Percentiles rank a stretch among this genome's conserved stretches.
These are phyloP conservation scores for Caloenas nicobarica DNA, from an alignment of 2,113 vertebrate species.

Conservation along the genomic window DNA sequence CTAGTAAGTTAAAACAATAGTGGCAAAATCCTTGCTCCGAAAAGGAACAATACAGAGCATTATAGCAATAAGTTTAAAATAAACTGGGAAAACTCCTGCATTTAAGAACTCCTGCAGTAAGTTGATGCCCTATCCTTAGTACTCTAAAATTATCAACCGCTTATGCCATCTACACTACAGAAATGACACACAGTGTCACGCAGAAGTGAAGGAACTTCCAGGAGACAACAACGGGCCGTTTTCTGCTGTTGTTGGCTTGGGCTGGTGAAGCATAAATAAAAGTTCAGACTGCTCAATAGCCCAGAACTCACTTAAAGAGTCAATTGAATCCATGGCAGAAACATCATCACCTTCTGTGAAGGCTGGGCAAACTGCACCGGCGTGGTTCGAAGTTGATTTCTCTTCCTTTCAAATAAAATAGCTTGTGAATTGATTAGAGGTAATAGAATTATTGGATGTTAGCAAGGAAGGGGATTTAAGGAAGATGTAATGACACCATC, in stretches of 20 bases:
- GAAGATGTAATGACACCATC: constrained; percentile 68
- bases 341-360: background rate
- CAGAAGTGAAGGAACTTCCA: background rate
- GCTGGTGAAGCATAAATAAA: background rate
- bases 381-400: background rate
- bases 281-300: background rate
- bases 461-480: constrained; percentile 64
- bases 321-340: constrained; percentile 38
- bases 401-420: constrained; percentile 59
- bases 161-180: background rate
- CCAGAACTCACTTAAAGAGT: constrained; percentile 19
- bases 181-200: background rate
- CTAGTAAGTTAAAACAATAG: background rate
- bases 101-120: background rate
- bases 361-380: background rate
- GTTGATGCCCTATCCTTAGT: background rate
- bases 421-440: constrained; percentile 58
- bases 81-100: background rate
- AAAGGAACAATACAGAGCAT: background rate
- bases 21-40: background rate
- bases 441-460: constrained; percentile 60
- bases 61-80: background rate
- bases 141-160: background rate
- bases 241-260: background rate
- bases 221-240: background rate